Evolutionary conservation across 2,888 invertebrate genomes (phyloP).

Genomic region (Pollenia griseotomentosa): DNA sequence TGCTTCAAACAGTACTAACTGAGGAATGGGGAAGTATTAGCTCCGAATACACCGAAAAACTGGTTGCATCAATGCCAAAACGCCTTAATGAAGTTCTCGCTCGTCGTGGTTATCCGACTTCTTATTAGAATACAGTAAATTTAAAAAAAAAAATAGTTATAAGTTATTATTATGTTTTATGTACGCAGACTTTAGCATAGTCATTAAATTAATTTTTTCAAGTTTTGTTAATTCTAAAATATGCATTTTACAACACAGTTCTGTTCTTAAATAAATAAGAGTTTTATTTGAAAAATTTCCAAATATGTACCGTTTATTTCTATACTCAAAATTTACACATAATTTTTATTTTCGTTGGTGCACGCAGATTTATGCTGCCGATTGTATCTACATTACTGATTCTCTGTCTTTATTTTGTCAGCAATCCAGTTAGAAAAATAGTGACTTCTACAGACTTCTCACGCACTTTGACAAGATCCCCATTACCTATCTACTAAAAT

Average conservation of each 20-base stretch:
- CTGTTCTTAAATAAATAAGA: too few species aligned
- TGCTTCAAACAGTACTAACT: not conserved
- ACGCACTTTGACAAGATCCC: too few species aligned
- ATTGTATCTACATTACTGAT: too few species aligned
- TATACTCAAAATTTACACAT: not conserved
- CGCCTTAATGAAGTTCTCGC: not conserved
- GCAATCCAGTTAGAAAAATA: too few species aligned
- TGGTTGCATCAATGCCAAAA: slow-evolving; percentile 14
- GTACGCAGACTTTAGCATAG: slow-evolving; percentile 20
- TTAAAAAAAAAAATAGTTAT: not conserved
- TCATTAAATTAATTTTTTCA: not conserved
- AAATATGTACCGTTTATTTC: not conserved
- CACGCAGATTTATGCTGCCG: not conserved
- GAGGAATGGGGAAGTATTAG: slow-evolving; percentile 6
- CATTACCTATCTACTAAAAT: too few species aligned
- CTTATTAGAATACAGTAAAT: not conserved
- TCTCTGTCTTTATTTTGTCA: too few species aligned
- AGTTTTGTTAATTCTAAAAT: not conserved
- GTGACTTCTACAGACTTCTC: too few species aligned
- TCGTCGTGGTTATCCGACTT: not conserved
- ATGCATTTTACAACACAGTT: slow-evolving; percentile 1
- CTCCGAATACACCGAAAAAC: too few species aligned
- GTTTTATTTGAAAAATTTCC: not conserved
- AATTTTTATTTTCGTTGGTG: not conserved
- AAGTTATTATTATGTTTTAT: not conserved